Percentiles rank a stretch among this genome's conserved stretches.
phyloP scores from a whole-genome alignment of 1,140 invertebrate species.

The Leucophenga varia region DNA sequence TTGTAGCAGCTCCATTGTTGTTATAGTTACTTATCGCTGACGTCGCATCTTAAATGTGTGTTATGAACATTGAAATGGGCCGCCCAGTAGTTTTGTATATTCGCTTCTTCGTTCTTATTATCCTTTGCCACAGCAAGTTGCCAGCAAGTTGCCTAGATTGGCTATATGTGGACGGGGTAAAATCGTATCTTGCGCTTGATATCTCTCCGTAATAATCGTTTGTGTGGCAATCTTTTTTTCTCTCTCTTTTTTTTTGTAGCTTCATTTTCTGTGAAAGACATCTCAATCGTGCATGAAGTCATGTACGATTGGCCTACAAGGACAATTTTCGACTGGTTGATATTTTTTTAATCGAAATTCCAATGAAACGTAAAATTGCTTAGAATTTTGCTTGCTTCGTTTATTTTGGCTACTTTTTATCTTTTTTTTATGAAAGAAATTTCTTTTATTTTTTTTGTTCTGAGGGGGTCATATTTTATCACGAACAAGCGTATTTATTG shows the following conservation, averaged over 20 bases:
- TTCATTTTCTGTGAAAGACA: conserved; percentile 39
- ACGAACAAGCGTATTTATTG: too few species aligned
- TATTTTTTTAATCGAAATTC: conserved; percentile 47
- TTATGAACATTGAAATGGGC: too few species aligned
- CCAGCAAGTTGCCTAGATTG: neutral
- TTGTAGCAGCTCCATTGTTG: neutral
- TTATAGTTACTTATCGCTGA: conserved; percentile 32
- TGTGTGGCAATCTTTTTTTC: too few species aligned
- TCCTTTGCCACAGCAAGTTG: too few species aligned
- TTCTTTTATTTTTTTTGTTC: too few species aligned
- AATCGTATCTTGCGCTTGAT: conserved; percentile 13
- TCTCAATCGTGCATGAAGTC: conserved; percentile 41
- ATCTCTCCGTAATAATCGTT: conserved; percentile 39
- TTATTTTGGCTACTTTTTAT: too few species aligned
- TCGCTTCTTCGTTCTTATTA: too few species aligned
- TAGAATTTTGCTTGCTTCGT: too few species aligned
- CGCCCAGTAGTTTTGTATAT: neutral
- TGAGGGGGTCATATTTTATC: too few species aligned
- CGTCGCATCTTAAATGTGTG: conserved; percentile 34
- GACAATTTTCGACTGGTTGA: conserved; percentile 4
- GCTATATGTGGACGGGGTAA: conserved; percentile 5
- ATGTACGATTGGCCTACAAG: too few species aligned
- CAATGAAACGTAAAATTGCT: conserved; percentile 47
- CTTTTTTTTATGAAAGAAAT: too few species aligned
- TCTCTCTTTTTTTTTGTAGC: too few species aligned